phyloP scores from a whole-genome alignment of 2,113 vertebrate species.

The Vidua macroura region DNA sequence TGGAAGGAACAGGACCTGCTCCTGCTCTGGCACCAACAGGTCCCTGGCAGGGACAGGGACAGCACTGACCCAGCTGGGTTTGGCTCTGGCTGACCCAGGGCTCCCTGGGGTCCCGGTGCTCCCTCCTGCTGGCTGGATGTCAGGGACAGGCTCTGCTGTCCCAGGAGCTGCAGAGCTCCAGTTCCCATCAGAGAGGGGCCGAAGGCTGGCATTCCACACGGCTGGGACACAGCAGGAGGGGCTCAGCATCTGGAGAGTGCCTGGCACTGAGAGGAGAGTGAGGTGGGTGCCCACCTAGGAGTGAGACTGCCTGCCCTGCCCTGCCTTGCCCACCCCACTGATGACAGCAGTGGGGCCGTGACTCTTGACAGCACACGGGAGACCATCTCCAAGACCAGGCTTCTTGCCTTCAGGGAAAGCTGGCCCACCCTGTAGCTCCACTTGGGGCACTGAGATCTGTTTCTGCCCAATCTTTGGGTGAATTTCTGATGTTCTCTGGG shows the following conservation, averaged over 20 bases:
- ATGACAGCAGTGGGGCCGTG: neutral
- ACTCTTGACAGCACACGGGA: neutral
- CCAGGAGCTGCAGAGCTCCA: neutral
- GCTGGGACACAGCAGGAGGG: neutral
- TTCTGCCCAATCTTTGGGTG: neutral
- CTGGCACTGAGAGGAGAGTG: neutral
- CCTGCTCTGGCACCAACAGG: neutral
- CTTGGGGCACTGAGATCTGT: neutral
- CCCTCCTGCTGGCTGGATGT: neutral
- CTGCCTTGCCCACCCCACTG: neutral
- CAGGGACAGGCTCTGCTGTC: neutral
- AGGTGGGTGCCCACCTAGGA: accelerated
- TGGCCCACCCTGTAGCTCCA: neutral
- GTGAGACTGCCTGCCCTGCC: neutral
- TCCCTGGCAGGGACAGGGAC: neutral
- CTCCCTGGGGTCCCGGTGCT: neutral
- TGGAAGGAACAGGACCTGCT: neutral
- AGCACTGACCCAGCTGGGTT: neutral
- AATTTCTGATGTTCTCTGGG: neutral
- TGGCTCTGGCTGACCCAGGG: neutral
- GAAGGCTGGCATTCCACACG: neutral
- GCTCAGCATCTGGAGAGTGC: neutral
- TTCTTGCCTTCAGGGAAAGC: neutral
- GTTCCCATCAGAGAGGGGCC: neutral
- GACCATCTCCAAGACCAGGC: neutral